A percentile compares a stretch with the other conserved stretches of the same genome.
These are phyloP conservation scores for Pristionchus entomophagus DNA, from an alignment of 2,888 invertebrate genomes.

Conservation along the genomic window DNA sequence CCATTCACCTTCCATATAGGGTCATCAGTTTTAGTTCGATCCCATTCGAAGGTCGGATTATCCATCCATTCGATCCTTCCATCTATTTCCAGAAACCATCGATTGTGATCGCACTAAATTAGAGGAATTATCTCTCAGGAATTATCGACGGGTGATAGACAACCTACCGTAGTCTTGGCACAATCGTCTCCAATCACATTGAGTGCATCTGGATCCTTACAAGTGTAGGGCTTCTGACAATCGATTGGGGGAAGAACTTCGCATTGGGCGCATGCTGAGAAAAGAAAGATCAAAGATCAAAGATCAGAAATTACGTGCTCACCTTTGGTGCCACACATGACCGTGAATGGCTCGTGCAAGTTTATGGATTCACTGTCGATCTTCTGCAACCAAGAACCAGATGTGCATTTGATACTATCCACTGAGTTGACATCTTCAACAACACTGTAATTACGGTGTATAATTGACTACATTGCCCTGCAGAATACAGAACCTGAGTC, in stretches of 20 bases:
- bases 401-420: too few species aligned
- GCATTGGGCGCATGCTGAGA: constrained; percentile 18
- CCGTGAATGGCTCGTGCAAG: too few species aligned
- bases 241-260: not conserved
- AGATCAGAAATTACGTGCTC: not conserved
- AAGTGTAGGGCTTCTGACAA: not conserved
- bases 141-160: too few species aligned
- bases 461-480: too few species aligned
- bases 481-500: too few species aligned
- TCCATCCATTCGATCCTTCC: not conserved
- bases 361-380: too few species aligned
- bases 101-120: not conserved
- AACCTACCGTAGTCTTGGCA: not conserved
- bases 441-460: too few species aligned
- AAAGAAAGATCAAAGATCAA: too few species aligned
- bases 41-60: not conserved
- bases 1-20: not conserved
- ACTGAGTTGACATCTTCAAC: too few species aligned
- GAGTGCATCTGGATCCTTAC: not conserved
- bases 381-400: too few species aligned
- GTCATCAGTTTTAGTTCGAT: not conserved
- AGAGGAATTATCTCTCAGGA: too few species aligned
- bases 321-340: too few species aligned
- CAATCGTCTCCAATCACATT: not conserved
- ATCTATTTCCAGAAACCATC: not conserved